Evolutionary conservation across 2,888 invertebrate genomes (phyloP), one percentile per base, ranked within the genome.

Genomic region (Oscheius myriophilus): DNA sequence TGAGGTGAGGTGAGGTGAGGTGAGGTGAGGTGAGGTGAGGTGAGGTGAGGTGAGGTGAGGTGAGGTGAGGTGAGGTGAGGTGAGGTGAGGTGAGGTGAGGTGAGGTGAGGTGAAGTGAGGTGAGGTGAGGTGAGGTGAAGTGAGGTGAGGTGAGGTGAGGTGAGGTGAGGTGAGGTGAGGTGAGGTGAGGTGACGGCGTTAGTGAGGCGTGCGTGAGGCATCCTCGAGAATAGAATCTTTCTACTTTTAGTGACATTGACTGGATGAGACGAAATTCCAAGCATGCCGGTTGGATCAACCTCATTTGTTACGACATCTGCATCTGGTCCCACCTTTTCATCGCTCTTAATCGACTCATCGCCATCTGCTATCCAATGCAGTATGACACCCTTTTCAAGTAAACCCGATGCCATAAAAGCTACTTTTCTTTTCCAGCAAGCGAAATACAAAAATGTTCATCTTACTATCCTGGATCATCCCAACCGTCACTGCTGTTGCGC

Each of bases 251-350:
- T n/a, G 52, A 52, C 9, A 63, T 21, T 39, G 42, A 25, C 1
- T 21, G n/a, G 14, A 67, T 59, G 67, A 42, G 33, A 25, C 49
- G 51, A 12, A 25, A 58, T n/a, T 58, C 58, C 21, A 41, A 51
- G 3, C 25, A 58, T 18, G 58, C 67, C 18, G 67, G 67, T 6
- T 58, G 58, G 58, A 59, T 67, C n/a, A 57, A 58, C 21, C 67
- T 67, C 9, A 67, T 67, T 42, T 58, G 58, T n/a, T 67, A 67
- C 26, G 67, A 67, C 49, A 59, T 67, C 41, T 67, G 67, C 23
- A 67, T 57, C 25, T 67, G 59, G 52, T 42, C 42, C 49, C 67
- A 67, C 26, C 42, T 67, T 16, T 67, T 67, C 51, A 67, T 67
- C 4, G 45, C 67, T 14, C 25, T 59, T 21, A 67, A 67, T 41